Evolutionary conservation across 2,113 vertebrate species (phyloP), one percentile per base, ranked within the genome.

Genomic region (Thryonomys swinderianus): DNA sequence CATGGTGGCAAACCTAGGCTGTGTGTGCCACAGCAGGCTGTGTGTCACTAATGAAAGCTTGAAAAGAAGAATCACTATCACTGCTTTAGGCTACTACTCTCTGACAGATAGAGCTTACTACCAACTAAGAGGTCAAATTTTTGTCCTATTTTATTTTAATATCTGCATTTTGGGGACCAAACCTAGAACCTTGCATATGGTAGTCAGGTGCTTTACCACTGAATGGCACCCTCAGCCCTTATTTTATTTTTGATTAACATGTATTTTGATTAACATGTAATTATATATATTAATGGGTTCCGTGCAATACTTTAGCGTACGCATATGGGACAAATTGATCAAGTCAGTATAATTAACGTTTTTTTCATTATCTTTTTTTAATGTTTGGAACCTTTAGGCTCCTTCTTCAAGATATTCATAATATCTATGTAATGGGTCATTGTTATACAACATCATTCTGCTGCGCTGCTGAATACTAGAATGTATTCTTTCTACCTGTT

Each of bases 141-240:
- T 32, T 88, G 37, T 81, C 55, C 21, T 37, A 12, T 42, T 57
- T 80, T 55, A 42, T 84, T 48, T 48, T 45, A 51, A 37, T 42
- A 55, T 40, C 69, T 81, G 27, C 20, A 34, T 13, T 57, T 2
- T 7, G 40, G 9, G 13, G 27, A 34, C 45, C 6, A 40, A 90
- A 48, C 27, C 13, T 18, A 62, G 17, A 11, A 20, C 48, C 7
- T 55, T 16, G 25, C 25, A 42, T 8, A 67, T 64, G 6, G 23
- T 66, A 53, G 14, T 11, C 2, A 16, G 64, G 11, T 21, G 7
- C 8, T 67, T 3, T 57, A 17, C 45, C 37, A 55, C 48, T 81
- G 37, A 25, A 5, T 25, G 4, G 14, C 2, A 55, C 8, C 30
- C 37, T 25, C 32, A 3, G 4, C 3, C 3, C 23, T 25, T 48